A percentile compares a stretch with the other conserved stretches of the same genome.
phyloP scores from a whole-genome alignment of 2,797 vertebrate species.

The Cirrhinus molitorella region DNA sequence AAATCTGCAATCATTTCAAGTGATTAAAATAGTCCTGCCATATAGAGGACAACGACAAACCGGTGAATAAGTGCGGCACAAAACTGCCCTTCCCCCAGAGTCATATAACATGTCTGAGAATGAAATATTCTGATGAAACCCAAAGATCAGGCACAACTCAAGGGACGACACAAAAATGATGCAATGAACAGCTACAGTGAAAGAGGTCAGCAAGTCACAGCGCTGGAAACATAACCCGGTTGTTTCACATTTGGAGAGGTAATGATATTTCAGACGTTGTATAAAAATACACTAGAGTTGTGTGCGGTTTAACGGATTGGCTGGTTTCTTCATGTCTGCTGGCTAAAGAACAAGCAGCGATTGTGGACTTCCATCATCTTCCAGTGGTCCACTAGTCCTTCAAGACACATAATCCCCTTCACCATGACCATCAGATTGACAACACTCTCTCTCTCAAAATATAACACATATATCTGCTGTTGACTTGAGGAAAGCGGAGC shows the following conservation, averaged over 20 bases:
- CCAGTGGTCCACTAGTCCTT: slow-evolving; percentile 52
- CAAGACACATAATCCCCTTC: slow-evolving; percentile 56
- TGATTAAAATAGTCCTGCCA: neutral
- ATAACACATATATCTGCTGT: slow-evolving; percentile 20
- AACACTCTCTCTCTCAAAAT: slow-evolving; percentile 8
- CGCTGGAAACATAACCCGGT: slow-evolving; percentile 40
- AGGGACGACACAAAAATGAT: neutral
- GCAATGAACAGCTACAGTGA: slow-evolving; percentile 16
- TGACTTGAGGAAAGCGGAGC: slow-evolving; percentile 44
- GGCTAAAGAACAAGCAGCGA: slow-evolving; percentile 56
- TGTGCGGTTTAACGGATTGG: slow-evolving; percentile 63
- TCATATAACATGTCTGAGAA: slow-evolving; percentile 7
- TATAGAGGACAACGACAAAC: neutral
- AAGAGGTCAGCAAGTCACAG: slow-evolving; percentile 20
- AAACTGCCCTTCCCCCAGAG: neutral
- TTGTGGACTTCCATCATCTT: slow-evolving; percentile 57
- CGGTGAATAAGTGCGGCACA: neutral
- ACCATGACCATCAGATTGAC: slow-evolving; percentile 53
- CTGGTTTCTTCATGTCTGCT: slow-evolving; percentile 52
- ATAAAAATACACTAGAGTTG: slow-evolving; percentile 51
- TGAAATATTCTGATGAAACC: slow-evolving; percentile 26
- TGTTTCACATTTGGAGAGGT: slow-evolving; percentile 19
- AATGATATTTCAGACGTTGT: slow-evolving; percentile 27
- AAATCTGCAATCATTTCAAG: neutral
- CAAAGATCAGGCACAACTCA: slow-evolving; percentile 2